Conservation (phyloP, 2,888 invertebrate genomes). For the Pandemis heparana region DNA sequence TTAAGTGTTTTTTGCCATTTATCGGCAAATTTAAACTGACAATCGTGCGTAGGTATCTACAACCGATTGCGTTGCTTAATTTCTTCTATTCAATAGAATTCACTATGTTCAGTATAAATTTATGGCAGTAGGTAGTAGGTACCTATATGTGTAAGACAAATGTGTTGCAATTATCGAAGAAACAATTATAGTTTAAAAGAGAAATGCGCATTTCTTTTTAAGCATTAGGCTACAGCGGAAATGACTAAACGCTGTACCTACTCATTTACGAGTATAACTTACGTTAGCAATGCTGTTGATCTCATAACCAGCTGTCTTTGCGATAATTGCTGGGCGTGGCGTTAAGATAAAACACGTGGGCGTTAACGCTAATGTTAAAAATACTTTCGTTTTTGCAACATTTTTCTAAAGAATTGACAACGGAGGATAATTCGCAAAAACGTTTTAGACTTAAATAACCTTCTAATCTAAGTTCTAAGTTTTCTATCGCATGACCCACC, state of each 20-base stretch:
- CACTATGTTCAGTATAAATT: not conserved
- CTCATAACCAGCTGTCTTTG: constrained; percentile 1
- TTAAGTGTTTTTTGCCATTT: too few species aligned
- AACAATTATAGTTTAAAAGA: not conserved
- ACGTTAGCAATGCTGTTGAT: constrained; percentile 8
- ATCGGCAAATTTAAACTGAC: not conserved
- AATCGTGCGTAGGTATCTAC: not conserved
- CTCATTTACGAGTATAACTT: not conserved
- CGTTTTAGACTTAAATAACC: not conserved
- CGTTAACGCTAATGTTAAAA: not conserved
- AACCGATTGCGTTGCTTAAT: not conserved
- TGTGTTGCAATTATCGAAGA: not conserved
- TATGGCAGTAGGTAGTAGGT: too few species aligned
- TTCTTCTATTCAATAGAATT: not conserved
- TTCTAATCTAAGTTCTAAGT: not conserved
- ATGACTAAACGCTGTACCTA: constrained; percentile 1
- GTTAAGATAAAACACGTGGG: not conserved
- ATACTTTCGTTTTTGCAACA: not conserved
- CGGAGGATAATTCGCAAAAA: not conserved
- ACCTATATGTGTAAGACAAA: not conserved
- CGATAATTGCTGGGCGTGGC: constrained; percentile 12
- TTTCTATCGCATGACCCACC: constrained; percentile 4
- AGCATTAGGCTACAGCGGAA: constrained; percentile 1
- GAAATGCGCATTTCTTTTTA: constrained; percentile 16
- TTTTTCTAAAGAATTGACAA: not conserved